These are phyloP conservation scores for Cairina moschata DNA, from an alignment of 2,113 vertebrate species.

Conservation along the genomic window DNA sequence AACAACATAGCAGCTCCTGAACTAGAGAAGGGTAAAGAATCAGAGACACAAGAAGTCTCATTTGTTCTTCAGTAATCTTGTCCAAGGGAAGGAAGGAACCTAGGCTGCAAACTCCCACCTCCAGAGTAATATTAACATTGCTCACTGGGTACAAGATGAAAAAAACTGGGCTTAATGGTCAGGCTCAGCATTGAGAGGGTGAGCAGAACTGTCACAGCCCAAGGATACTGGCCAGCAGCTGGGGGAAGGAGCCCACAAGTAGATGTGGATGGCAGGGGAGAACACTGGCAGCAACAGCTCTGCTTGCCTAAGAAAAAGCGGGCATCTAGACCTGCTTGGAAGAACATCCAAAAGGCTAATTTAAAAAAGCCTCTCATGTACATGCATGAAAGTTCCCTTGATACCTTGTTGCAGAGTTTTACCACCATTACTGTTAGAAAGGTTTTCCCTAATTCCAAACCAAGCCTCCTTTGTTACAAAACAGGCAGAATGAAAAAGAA, in stretches of 20 bases:
- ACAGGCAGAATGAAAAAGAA: background rate
- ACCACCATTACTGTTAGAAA: background rate
- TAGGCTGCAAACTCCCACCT: background rate
- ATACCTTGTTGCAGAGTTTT: background rate
- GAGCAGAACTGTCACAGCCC: rapidly evolving
- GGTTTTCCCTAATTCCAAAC: background rate
- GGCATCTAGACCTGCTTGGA: background rate
- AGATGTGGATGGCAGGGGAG: background rate
- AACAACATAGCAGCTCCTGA: background rate
- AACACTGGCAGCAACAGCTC: background rate
- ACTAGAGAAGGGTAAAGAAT: background rate
- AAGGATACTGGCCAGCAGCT: background rate
- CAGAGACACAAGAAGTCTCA: background rate
- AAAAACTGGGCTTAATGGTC: background rate
- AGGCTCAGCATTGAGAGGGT: background rate
- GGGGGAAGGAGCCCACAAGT: background rate
- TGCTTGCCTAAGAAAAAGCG: background rate
- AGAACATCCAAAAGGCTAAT: background rate
- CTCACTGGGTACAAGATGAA: background rate
- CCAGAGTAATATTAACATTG: background rate
- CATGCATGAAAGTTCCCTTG: background rate
- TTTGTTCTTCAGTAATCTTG: background rate
- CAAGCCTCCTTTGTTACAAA: background rate
- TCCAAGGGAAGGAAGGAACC: background rate
- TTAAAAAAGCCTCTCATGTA: background rate